These are phyloP conservation scores for Lycodopsis pacificus DNA, from an alignment of 2,797 vertebrate genomes.

Conservation along the genomic window DNA sequence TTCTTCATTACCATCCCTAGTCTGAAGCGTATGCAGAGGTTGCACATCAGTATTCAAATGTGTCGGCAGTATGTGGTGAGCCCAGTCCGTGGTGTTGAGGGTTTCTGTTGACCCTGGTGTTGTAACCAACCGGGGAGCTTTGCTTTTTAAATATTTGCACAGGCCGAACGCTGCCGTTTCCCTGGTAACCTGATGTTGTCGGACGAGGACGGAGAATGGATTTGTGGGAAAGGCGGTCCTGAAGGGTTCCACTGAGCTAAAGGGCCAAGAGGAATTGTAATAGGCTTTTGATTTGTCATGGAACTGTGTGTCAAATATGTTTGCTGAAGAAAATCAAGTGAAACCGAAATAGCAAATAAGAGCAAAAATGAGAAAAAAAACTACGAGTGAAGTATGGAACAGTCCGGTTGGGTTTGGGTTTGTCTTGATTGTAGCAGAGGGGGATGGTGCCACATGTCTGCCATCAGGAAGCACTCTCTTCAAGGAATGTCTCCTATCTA, in stretches of 20 bases:
- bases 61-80: not conserved
- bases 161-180: conserved; percentile 29
- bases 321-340: not conserved
- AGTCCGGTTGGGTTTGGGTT: not conserved
- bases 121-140: not conserved
- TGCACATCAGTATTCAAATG: conserved; percentile 13
- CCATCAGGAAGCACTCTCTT: not conserved
- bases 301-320: not conserved
- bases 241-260: conserved; percentile 1
- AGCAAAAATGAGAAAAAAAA: not conserved
- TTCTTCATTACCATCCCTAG: not conserved
- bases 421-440: not conserved
- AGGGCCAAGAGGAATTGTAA: conserved; percentile 20
- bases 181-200: conserved; percentile 40
- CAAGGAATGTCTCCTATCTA: not conserved
- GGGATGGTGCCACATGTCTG: not conserved
- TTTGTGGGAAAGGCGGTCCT: conserved; percentile 14
- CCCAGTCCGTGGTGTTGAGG: not conserved
- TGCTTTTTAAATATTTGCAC: conserved; percentile 45
- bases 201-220: conserved; percentile 7
- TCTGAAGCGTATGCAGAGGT: not conserved
- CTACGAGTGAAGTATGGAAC: not conserved
- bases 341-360: not conserved
- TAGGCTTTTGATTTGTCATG: conserved; percentile 20
- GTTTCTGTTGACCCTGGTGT: conserved; percentile 10